Evolutionary conservation across 2,888 invertebrate genomes (phyloP).

Genomic region (Stratiomys singularior): DNA sequence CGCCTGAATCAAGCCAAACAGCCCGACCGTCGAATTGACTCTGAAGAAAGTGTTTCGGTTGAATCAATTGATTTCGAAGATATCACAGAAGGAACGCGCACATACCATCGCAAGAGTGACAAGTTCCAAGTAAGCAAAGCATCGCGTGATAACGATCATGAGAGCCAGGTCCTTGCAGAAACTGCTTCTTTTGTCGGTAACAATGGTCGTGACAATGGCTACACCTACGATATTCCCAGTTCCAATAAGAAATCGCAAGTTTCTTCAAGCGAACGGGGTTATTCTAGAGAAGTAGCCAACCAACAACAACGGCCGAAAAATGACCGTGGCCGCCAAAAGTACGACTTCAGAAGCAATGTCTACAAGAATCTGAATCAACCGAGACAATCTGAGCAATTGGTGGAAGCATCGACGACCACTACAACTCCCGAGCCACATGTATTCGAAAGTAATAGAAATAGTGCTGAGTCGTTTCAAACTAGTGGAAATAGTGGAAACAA

Average conservation of each 20-base stretch:
- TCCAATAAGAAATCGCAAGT: slow-evolving; percentile 23
- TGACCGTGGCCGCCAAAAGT: slow-evolving; percentile 48
- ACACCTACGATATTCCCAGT: slow-evolving; percentile 55
- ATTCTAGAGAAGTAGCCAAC: slow-evolving; percentile 25
- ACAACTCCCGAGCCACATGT: not conserved
- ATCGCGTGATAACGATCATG: slow-evolving; percentile 57
- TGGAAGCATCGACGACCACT: slow-evolving; percentile 13
- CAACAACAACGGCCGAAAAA: slow-evolving; percentile 43
- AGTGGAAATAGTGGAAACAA: not conserved
- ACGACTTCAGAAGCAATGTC: slow-evolving; percentile 36
- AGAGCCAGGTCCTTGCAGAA: slow-evolving; percentile 80
- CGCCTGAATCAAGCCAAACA: slow-evolving; percentile 13
- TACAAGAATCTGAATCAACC: slow-evolving; percentile 35
- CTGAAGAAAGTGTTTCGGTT: slow-evolving; percentile 61
- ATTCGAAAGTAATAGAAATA: no score
- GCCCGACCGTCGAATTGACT: slow-evolving; percentile 61
- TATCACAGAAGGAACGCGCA: slow-evolving; percentile 56
- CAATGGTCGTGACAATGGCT: slow-evolving; percentile 55
- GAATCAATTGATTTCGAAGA: slow-evolving; percentile 64
- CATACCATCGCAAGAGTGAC: slow-evolving; percentile 32
- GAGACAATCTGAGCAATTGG: not conserved
- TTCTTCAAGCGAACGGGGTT: slow-evolving; percentile 17
- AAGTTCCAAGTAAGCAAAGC: slow-evolving; percentile 30
- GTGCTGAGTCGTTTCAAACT: no score
- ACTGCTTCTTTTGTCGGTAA: slow-evolving; percentile 74